These are phyloP conservation scores for Cercopithecus mona DNA, from an alignment of 2,113 vertebrate species.

Conservation along the genomic window DNA sequence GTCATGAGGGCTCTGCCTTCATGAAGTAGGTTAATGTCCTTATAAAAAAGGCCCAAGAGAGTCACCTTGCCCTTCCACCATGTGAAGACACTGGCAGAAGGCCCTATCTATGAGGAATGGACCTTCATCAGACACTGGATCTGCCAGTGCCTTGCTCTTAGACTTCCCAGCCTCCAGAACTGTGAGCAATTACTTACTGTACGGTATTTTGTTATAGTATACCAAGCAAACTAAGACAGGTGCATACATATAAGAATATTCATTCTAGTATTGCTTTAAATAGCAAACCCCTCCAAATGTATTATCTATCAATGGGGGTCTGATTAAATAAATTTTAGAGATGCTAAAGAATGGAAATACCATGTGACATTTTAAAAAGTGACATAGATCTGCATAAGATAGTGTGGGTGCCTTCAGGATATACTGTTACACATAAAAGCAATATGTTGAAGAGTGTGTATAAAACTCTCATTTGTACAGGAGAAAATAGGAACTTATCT, in stretches of 20 bases:
- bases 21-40: background rate
- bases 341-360: background rate
- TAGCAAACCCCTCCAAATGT: background rate
- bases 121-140: background rate
- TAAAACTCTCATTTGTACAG: background rate
- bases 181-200: background rate
- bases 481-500: background rate
- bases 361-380: background rate
- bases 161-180: background rate
- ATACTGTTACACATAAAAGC: background rate
- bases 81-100: background rate
- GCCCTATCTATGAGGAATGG: no score
- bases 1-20: background rate
- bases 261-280: background rate
- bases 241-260: background rate
- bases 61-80: background rate
- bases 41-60: background rate
- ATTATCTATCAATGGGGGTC: background rate
- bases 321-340: background rate
- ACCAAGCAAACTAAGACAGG: background rate
- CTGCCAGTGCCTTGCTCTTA: background rate
- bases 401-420: background rate
- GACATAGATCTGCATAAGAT: background rate
- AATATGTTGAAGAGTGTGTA: background rate
- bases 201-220: background rate